phyloP scores from a whole-genome alignment of 2,888 invertebrate species.

The Caenorhabditis japonica region DNA sequence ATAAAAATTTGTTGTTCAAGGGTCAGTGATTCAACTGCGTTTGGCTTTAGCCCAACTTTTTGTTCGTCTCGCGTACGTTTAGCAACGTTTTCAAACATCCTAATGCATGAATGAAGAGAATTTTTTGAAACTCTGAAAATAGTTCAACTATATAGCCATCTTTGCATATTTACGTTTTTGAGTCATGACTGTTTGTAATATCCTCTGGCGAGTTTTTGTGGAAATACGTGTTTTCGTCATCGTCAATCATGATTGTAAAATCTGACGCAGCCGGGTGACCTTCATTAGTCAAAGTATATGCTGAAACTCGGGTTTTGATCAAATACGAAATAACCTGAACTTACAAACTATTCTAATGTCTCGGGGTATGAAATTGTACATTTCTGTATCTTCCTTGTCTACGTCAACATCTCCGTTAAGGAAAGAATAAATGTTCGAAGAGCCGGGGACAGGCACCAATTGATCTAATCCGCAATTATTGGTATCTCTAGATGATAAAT shows the following conservation, averaged over 20 bases:
- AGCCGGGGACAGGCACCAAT: not conserved
- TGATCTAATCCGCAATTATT: conserved; percentile 24
- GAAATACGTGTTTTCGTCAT: conserved; percentile 42
- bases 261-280: conserved; percentile 44
- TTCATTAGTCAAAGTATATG: conserved; percentile 53
- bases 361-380: conserved; percentile 23
- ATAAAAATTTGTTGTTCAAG: conserved; percentile 64
- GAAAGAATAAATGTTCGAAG: conserved; percentile 4
- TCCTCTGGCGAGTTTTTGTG: conserved; percentile 15
- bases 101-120: conserved; percentile 12
- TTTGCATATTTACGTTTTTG: not conserved
- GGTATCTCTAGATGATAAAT: conserved; percentile 14
- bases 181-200: not conserved
- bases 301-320: conserved; percentile 29
- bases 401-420: conserved; percentile 12
- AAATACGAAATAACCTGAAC: not conserved
- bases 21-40: conserved; percentile 41
- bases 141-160: not conserved
- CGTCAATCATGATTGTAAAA: conserved; percentile 29
- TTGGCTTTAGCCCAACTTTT: conserved; percentile 50
- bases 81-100: conserved; percentile 33
- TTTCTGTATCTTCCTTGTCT: conserved; percentile 37
- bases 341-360: conserved; percentile 24
- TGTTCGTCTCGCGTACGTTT: conserved; percentile 38
- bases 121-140: not conserved